Conservation (phyloP, 2,888 invertebrate species). For the Ecliptopera silaceata region DNA sequence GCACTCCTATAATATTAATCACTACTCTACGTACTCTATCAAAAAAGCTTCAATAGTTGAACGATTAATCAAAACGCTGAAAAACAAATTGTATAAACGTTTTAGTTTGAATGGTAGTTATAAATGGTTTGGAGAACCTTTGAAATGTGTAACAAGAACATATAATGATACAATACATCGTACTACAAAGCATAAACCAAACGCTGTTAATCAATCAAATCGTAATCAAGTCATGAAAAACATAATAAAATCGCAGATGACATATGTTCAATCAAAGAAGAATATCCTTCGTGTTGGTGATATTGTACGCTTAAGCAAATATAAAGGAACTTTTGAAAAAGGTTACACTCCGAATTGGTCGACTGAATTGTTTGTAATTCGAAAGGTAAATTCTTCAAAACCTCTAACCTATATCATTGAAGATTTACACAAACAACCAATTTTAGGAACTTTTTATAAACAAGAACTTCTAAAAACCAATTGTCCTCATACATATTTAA, state of each 20-base stretch:
- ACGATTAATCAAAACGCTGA: constrained; percentile 7
- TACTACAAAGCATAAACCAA: not conserved
- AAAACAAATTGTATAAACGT: constrained; percentile 6
- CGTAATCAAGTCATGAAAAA: not conserved
- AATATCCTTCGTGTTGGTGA: too few relatives aligned
- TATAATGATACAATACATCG: constrained; percentile 2
- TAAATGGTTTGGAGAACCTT: too few relatives aligned
- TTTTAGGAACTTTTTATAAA: constrained; percentile 16
- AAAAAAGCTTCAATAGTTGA: constrained; percentile 33
- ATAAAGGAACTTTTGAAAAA: too few relatives aligned
- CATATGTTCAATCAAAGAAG: too few relatives aligned
- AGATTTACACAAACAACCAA: constrained; percentile 5
- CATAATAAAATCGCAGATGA: not conserved
- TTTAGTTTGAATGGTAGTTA: too few relatives aligned
- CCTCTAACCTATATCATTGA: constrained; percentile 11
- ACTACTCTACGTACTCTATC: too few relatives aligned
- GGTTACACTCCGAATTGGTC: constrained; percentile 46
- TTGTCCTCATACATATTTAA: constrained; percentile 1
- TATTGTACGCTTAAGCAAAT: too few relatives aligned
- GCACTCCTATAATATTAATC: constrained; percentile 38
- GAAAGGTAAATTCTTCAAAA: not conserved
- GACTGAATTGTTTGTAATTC: constrained; percentile 13
- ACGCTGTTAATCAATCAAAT: not conserved
- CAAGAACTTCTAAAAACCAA: constrained; percentile 8
- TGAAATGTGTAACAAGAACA: not conserved